A percentile compares a stretch with the other conserved stretches of the same genome.
These are phyloP conservation scores for Leptoteleia sp. DNA, from an alignment of 1,140 invertebrate species.

Conservation along the genomic window DNA sequence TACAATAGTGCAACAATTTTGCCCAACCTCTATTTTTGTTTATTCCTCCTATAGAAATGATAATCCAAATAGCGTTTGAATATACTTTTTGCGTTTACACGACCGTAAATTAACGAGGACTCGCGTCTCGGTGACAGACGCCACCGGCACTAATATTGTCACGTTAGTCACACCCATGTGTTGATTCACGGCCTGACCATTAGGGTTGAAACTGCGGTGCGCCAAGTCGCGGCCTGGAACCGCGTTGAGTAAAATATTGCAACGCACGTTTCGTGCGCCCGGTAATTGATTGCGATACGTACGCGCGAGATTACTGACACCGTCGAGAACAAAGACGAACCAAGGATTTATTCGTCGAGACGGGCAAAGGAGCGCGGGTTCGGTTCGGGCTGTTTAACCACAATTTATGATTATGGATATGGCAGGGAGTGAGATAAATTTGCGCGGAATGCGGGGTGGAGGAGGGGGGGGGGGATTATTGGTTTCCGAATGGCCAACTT, in stretches of 20 bases:
- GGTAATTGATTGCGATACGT: slow-evolving; percentile 55
- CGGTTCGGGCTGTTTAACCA: slow-evolving; percentile 30
- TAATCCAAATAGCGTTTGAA: slow-evolving; percentile 11
- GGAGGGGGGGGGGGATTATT: no score
- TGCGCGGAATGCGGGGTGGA: neutral
- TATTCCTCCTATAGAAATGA: neutral
- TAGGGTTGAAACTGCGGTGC: slow-evolving; percentile 24
- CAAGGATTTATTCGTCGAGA: slow-evolving; percentile 30
- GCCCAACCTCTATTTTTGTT: no score
- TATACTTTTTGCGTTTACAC: slow-evolving; percentile 28
- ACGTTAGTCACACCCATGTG: slow-evolving; percentile 60
- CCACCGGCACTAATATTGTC: slow-evolving; percentile 59
- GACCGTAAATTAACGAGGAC: slow-evolving; percentile 41
- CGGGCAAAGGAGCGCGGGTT: slow-evolving; percentile 10
- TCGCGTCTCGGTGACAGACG: slow-evolving; percentile 40
- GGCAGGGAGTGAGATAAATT: slow-evolving; percentile 35
- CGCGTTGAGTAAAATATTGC: slow-evolving; percentile 49
- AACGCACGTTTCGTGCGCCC: slow-evolving; percentile 39
- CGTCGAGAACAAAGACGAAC: slow-evolving; percentile 49
- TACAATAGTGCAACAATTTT: no score
- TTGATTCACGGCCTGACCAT: slow-evolving; percentile 56
- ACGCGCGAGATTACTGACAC: slow-evolving; percentile 35
- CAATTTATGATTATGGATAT: slow-evolving; percentile 46
- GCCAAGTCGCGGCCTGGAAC: slow-evolving; percentile 27
- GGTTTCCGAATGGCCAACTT: slow-evolving; percentile 1